Evolutionary conservation across 2,113 vertebrate genomes (phyloP).

Genomic region (Mesocricetus auratus): DNA sequence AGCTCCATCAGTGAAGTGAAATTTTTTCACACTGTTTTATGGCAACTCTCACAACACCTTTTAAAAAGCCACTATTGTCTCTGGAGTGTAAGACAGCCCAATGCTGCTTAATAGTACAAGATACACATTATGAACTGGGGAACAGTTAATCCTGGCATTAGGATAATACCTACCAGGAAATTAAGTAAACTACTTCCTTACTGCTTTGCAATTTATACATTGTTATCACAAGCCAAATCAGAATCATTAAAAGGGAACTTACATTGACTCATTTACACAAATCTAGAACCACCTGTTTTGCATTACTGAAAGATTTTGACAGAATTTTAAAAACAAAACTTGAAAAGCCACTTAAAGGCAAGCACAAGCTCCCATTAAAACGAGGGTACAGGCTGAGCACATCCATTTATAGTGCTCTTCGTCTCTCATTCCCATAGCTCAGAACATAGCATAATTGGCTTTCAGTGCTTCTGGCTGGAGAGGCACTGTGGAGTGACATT

Average conservation of each 20-base stretch:
- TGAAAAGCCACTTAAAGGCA: constrained; percentile 23
- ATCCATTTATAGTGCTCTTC: constrained; percentile 34
- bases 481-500: constrained; percentile 18
- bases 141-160: background rate
- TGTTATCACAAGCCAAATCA: background rate
- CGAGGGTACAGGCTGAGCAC: background rate
- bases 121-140: background rate
- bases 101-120: background rate
- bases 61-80: background rate
- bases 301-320: constrained; percentile 51
- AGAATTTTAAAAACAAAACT: constrained; percentile 54
- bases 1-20: background rate
- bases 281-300: constrained; percentile 45
- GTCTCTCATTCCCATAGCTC: constrained; percentile 1
- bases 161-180: constrained; percentile 6
- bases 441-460: constrained; percentile 20
- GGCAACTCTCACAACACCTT: background rate
- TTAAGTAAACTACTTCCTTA: constrained; percentile 43
- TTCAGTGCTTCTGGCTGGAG: background rate
- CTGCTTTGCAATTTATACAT: background rate
- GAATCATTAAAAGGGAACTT: constrained; percentile 42
- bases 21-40: background rate
- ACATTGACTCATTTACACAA: constrained; percentile 25
- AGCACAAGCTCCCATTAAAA: constrained; percentile 32
- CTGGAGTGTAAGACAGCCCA: background rate